Conservation (phyloP, 2,888 invertebrate genomes). For the Cosmopolites sordidus region DNA sequence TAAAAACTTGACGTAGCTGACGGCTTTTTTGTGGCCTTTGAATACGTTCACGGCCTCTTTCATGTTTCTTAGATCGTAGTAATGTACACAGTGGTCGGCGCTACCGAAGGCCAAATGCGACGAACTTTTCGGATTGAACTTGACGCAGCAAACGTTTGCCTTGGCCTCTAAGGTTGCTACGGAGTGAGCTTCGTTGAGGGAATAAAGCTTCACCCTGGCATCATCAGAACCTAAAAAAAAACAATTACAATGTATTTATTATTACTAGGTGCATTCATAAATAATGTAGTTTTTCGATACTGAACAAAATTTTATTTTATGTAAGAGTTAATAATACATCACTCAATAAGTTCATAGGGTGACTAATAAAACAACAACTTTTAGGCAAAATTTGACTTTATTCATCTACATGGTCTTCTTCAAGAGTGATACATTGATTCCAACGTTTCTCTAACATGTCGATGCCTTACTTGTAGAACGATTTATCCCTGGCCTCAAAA, state of each 20-base stretch:
- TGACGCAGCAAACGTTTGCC: slow-evolving; percentile 94
- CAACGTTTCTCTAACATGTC: too few relatives aligned
- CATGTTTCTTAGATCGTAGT: slow-evolving; percentile 86
- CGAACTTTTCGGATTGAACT: slow-evolving; percentile 80
- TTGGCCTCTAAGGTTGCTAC: slow-evolving; percentile 86
- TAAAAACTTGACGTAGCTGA: slow-evolving; percentile 89
- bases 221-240: slow-evolving; percentile 68
- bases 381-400: too few relatives aligned
- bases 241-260: neutral
- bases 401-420: too few relatives aligned
- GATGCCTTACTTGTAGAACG: too few relatives aligned
- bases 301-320: too few relatives aligned
- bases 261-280: too few relatives aligned
- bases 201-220: slow-evolving; percentile 89
- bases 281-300: too few relatives aligned
- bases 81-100: slow-evolving; percentile 96
- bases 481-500: too few relatives aligned
- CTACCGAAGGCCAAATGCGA: slow-evolving; percentile 91
- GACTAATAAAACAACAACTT: too few relatives aligned
- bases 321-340: too few relatives aligned
- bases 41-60: slow-evolving; percentile 77
- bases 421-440: too few relatives aligned
- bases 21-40: slow-evolving; percentile 84
- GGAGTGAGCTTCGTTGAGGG: slow-evolving; percentile 79
- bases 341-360: too few relatives aligned